Base-by-base conservation (phyloP, 2,797 vertebrate genomes). In the Rousettus madagascariensis region DNA sequence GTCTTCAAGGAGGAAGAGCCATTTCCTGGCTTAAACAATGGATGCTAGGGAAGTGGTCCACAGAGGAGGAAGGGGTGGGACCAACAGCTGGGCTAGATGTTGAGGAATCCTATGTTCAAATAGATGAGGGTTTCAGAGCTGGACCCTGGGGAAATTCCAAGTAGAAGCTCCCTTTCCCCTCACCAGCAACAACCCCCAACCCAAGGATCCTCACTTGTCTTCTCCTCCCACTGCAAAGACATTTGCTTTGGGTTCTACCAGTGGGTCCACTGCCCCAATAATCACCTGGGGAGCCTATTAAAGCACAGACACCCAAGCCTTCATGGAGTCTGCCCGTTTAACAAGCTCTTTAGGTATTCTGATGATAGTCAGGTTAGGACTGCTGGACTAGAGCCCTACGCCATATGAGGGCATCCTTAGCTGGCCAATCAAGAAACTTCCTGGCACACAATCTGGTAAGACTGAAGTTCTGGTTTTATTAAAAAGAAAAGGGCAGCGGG, bases 1-100 rank as follows among this genome's bases (percentile, higher is more conserved):
- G 82, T 79, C 82, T 97, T 97, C 83, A 89, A 87, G 95, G 92
- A 97, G 97, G 96, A 97, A 97, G 90, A 94, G 72, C 95, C 49
- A 61, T 90, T 97, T 96, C 96, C 96, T 97, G 97, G 83, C 89
- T 57, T 84, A 75, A 97, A 97, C 97, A 98, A 97, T 94, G 90
- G 92, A 88, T 86, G 93, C 51, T 53, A 91, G 94, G 97, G 90
- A 96, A 97, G 93, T 95, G 53, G 68, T 85, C 77, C 87, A 84
- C 51, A 88, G 95, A 92, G 90, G 86, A 91, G 87, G 97, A 93
- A 95, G 95, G 74, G 95, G 94, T 61, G 94, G 93, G 83, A 22
- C 69, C 59, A 91, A 63, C 79, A 93, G 95, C 96, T 96, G 65
- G 59, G 85, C 68, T 96, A 74, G 72, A 65, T 80, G 65, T 91